phyloP scores from a whole-genome alignment of 35 echinoderm and acorn worm genomes.

The Apostichopus californicus region DNA sequence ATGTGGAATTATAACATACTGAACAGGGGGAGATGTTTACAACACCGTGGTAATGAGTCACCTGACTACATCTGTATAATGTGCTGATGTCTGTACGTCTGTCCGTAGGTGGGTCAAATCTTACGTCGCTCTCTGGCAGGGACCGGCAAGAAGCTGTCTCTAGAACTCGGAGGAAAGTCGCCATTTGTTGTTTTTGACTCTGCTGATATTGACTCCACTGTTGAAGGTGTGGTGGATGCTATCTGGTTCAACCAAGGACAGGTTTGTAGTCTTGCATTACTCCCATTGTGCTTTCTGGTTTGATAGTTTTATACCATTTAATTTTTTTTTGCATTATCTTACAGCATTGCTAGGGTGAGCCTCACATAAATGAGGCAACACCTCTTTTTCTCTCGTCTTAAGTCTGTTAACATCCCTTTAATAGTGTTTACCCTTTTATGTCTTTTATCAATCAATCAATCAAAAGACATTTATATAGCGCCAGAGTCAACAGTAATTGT shows the following conservation, averaged over 20 bases:
- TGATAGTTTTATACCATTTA: neutral
- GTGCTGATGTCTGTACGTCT: too few relatives aligned
- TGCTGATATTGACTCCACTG: slow-evolving; percentile 87
- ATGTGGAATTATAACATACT: too few relatives aligned
- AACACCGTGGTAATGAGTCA: too few relatives aligned
- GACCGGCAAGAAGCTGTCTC: slow-evolving; percentile 92
- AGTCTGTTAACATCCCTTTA: neutral
- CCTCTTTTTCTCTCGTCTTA: neutral
- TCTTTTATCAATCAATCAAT: too few relatives aligned
- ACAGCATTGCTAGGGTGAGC: too few relatives aligned
- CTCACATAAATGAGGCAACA: too few relatives aligned
- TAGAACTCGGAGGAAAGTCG: slow-evolving; percentile 97
- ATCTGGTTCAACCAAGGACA: slow-evolving; percentile 99
- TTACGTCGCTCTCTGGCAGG: slow-evolving; percentile 84
- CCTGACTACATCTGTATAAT: too few relatives aligned
- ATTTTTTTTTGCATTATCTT: neutral
- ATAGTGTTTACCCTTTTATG: too few relatives aligned
- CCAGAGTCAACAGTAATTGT: too few relatives aligned
- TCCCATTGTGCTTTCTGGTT: neutral
- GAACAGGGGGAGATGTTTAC: too few relatives aligned
- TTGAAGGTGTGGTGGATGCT: slow-evolving; percentile 96
- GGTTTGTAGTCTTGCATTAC: slow-evolving; percentile 53
- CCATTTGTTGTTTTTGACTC: slow-evolving; percentile 99
- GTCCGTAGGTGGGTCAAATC: slow-evolving; percentile 89
- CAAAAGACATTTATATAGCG: too few relatives aligned